Base-by-base conservation (phyloP, 2,888 invertebrate genomes). In the Eutolmus rufibarbis region DNA sequence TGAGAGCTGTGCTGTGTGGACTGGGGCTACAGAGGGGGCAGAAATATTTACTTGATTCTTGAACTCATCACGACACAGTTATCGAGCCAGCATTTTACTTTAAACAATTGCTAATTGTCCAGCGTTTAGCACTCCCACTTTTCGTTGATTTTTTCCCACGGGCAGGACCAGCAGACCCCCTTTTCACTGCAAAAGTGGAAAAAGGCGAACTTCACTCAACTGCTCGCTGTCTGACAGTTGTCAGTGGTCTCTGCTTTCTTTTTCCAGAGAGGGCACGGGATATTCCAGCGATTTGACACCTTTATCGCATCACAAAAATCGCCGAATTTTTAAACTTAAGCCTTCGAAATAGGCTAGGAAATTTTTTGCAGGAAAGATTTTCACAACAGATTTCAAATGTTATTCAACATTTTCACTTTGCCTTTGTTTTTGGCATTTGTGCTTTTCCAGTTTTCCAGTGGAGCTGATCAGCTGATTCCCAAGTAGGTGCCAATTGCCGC, bases 11-110 rank as follows among this genome's bases (percentile, higher is more conserved):
- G 66, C 8, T 16, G 23, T 16, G 23, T 23, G 31, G 12, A n/a
- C 28, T 19, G 46, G n/a, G 40, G 56, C 2, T 19, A 87, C 40
- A 86, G 46, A 74, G 56, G 5, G 46, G 51, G 57, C 31, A 43
- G 34, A 34, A 7, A 86, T 79, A 86, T 46, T 88, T 89, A 89
- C 89, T 89, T 89, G 43, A 88, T 87, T 87, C 89, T 84, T 78
- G 89, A 89, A 89, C 84, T 89, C 89, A 89, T 88, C 82, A 87
- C 88, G 87, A 16, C 34, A 86, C 84, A 74, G 46, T 85, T 85
- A 85, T 74, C 74, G 74, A 16, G 85, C 46, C 85, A 74, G 31
- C 85, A 85, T 85, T 85, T 23, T 85, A 85, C 7, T 85, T 85
- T 7, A 19, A 74, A 40, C 46, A 74, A 74, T n/a, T 57, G 12